A percentile compares a stretch with the other conserved stretches of the same genome.
phyloP scores from a whole-genome alignment of 2,888 invertebrate species.

The Ctena decussata region DNA sequence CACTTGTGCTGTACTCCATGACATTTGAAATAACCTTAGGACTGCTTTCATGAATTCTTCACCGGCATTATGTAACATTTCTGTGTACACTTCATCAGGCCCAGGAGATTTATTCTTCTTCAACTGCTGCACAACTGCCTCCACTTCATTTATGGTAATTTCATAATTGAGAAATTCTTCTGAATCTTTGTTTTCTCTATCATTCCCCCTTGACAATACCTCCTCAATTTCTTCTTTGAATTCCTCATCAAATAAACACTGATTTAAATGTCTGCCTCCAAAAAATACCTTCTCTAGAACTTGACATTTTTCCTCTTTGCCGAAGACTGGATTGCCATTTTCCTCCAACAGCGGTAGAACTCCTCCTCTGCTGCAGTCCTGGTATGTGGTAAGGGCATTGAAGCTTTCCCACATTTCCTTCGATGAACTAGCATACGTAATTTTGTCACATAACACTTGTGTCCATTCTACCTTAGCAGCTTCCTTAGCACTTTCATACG shows the following conservation, averaged over 20 bases:
- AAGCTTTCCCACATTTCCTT: conserved; percentile 24
- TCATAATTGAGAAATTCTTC: conserved; percentile 18
- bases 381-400: conserved; percentile 11
- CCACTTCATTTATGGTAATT: conserved; percentile 1
- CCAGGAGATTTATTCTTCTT: conserved; percentile 22
- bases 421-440: not conserved
- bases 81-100: not conserved
- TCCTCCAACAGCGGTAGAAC: conserved; percentile 11
- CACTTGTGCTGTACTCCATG: not conserved
- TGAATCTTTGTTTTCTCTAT: not conserved
- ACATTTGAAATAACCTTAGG: not conserved
- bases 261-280: not conserved
- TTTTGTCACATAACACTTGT: conserved; percentile 10
- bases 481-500: not conserved
- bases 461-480: conserved; percentile 8
- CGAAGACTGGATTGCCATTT: not conserved
- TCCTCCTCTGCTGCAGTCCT: not conserved
- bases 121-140: conserved; percentile 1
- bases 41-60: conserved; percentile 14
- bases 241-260: not conserved
- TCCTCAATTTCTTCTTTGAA: not conserved
- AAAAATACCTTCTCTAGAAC: conserved; percentile 19
- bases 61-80: conserved; percentile 12
- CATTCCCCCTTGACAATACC: not conserved
- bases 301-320: conserved; percentile 6